Conservation (phyloP, 1,140 invertebrate species). For the Drosophila watanabei region DNA sequence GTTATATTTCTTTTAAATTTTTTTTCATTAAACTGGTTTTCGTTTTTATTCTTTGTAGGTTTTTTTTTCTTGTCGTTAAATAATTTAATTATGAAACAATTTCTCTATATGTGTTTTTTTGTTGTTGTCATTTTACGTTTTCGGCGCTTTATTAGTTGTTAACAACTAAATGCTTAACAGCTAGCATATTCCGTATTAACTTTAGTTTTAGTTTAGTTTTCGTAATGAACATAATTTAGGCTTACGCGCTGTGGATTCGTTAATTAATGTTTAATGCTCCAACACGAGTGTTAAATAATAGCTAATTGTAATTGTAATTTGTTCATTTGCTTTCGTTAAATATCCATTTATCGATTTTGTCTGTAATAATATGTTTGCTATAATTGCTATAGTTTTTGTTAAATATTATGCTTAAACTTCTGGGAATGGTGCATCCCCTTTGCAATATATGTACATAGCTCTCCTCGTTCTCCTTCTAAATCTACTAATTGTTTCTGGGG, state of each 20-base stretch:
- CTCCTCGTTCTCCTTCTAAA: conserved; percentile 33
- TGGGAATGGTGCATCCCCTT: conserved; percentile 28
- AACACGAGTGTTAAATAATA: conserved; percentile 66
- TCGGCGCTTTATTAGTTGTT: conserved; percentile 56
- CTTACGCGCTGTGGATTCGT: conserved; percentile 54
- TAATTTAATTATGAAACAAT: conserved; percentile 78
- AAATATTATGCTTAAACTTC: conserved; percentile 68
- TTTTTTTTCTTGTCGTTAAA: conserved; percentile 64
- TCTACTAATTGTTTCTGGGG: conserved; percentile 56
- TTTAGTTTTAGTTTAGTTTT: conserved; percentile 54
- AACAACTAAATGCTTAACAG: conserved; percentile 74
- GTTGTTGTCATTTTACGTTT: conserved; percentile 39
- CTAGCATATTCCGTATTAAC: conserved; percentile 64
- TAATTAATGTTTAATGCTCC: conserved; percentile 63
- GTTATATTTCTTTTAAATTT: conserved; percentile 70
- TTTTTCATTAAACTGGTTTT: conserved; percentile 59
- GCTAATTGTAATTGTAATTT: conserved; percentile 56
- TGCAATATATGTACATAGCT: conserved; percentile 39
- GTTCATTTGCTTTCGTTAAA: conserved; percentile 53
- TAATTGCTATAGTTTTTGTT: conserved; percentile 79
- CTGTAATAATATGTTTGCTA: conserved; percentile 73
- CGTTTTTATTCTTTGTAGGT: conserved; percentile 43
- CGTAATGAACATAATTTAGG: conserved; percentile 71
- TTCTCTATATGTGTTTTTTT: conserved; percentile 55
- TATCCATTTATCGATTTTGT: conserved; percentile 62